Percentiles rank a stretch among this genome's conserved stretches.
Conservation (phyloP, 37 sponge, comb jelly and placozoan species). For the Aphrocallistes beatrix region DNA sequence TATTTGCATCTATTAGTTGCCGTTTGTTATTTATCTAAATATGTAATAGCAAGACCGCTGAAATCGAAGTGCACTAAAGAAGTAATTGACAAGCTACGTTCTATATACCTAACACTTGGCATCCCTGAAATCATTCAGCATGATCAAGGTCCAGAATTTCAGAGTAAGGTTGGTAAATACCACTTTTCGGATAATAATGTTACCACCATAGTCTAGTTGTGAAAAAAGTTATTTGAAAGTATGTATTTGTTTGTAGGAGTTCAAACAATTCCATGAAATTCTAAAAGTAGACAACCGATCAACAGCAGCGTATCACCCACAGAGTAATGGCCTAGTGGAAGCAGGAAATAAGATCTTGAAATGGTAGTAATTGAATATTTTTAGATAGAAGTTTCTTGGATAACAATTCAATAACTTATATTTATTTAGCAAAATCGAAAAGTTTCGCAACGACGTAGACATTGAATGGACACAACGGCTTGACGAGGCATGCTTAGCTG, state of each 20-base stretch:
- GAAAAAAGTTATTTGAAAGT: not conserved
- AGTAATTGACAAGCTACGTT: not conserved
- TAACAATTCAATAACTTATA: too few relatives aligned
- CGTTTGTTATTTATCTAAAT: not conserved
- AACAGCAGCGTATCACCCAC: slow-evolving; percentile 13
- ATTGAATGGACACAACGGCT: not conserved
- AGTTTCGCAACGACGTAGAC: not conserved
- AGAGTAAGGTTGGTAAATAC: not conserved
- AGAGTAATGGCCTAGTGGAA: not conserved
- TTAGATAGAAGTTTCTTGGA: too few relatives aligned
- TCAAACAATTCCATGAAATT: not conserved
- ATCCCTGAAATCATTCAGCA: not conserved
- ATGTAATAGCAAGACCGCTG: not conserved
- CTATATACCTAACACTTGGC: not conserved
- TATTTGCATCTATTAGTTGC: not conserved
- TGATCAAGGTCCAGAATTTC: not conserved
- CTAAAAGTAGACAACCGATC: slow-evolving; percentile 1
- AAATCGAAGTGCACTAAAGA: not conserved
- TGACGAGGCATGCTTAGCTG: slow-evolving; percentile 8
- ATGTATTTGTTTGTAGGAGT: not conserved
- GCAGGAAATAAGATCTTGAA: not conserved
- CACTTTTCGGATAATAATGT: too few relatives aligned
- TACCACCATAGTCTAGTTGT: too few relatives aligned
- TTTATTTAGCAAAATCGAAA: not conserved
- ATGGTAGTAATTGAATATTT: too few relatives aligned